Base-by-base conservation (phyloP, 2,113 vertebrate species). In the Emydocephalus ijimae region DNA sequence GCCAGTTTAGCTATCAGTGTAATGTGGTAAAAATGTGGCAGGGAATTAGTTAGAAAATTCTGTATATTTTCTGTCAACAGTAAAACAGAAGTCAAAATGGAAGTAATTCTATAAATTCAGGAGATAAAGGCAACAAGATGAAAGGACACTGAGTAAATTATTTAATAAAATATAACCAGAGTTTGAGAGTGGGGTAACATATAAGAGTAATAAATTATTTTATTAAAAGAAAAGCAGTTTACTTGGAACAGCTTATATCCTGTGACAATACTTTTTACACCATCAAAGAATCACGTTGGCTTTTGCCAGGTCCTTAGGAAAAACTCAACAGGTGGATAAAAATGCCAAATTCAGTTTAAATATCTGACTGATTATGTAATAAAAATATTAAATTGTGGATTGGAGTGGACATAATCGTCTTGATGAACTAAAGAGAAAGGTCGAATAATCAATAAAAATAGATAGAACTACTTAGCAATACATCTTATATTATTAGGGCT, bases 41-140 rank as follows among this genome's bases (percentile, higher is more conserved):
- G 26, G 24, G 14, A 74, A 93, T 95, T 96, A 94, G 39, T 61
- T 93, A 94, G 64, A 93, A 96, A 95, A 93, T 92, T 90, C 39
- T 54, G 92, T 94, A 56, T 94, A 94, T 94, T 95, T 95, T 43
- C 89, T 88, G 64, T 92, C 86, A 89, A 92, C 56, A 85, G 88
- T 95, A 85, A 50, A 92, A 86, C 48, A 94, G 92, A 94, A 94
- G 91, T 93, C 52, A 92, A 91, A 92, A 95, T 91, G 55, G 93
- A 54, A 57, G 85, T 12, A 94, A n/a, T n/a, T 91, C 15, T 9
- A 85, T 55, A 59, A 85, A 14, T 48, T 59, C 91, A 5, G 92
- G 10, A 52, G 90, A 1, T 1, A 45, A 91, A 56, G 55, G 64
- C 87, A 94, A 92, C 18, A 93, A 21, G 21, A 39, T 52, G 56